Evolutionary conservation across 2,113 vertebrate genomes (phyloP).

Genomic region (Megalops atlanticus): DNA sequence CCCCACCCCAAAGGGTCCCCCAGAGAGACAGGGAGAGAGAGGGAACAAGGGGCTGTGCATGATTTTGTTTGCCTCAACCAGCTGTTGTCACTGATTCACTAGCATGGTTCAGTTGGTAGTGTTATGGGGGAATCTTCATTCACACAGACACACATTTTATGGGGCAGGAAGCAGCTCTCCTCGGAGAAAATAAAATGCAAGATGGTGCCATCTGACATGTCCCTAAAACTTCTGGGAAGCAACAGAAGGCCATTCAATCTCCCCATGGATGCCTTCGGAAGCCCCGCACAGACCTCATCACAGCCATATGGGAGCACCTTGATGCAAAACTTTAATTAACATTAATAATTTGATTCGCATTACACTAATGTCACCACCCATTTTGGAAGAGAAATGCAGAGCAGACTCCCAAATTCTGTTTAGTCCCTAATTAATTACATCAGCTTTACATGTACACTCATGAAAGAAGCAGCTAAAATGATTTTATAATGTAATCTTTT

Average conservation of each 20-base stretch:
- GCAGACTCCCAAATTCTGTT: neutral
- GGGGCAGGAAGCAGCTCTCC: conserved; percentile 45
- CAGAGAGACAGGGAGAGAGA: conserved; percentile 23
- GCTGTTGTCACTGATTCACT: conserved; percentile 56
- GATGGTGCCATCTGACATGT: conserved; percentile 55
- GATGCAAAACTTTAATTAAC: conserved; percentile 45
- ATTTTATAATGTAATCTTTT: neutral
- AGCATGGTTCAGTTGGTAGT: conserved; percentile 50
- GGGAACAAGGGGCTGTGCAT: conserved; percentile 17
- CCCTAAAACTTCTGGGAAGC: conserved; percentile 58
- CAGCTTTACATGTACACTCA: neutral
- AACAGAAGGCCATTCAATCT: conserved; percentile 56
- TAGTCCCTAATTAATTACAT: neutral
- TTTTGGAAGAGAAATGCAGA: conserved; percentile 19
- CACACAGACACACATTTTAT: conserved; percentile 51
- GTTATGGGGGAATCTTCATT: conserved; percentile 51
- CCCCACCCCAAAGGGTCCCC: conserved; percentile 19
- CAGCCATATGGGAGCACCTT: conserved; percentile 50
- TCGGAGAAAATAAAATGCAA: neutral
- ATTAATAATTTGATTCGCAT: conserved; percentile 44
- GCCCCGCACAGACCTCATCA: conserved; percentile 41
- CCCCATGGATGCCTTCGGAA: neutral
- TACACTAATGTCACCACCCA: conserved; percentile 34
- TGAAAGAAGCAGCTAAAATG: neutral
- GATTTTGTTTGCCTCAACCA: conserved; percentile 45